Evolutionary conservation across 1,140 invertebrate species (phyloP), one percentile per base, ranked within the genome.

Genomic region (Campoletis sonorensis): DNA sequence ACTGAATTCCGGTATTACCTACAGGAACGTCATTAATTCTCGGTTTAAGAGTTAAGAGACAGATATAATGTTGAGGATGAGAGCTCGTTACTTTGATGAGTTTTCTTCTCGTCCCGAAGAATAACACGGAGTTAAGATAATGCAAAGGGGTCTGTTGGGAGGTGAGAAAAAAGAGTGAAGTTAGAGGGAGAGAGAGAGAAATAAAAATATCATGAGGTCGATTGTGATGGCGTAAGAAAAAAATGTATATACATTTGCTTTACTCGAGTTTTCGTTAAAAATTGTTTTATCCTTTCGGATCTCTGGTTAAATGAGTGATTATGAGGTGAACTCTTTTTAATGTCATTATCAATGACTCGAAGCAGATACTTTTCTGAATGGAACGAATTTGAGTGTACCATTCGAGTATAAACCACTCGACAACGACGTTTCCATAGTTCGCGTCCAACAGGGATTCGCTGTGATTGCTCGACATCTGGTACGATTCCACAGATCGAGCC

Each of bases 21-120:
- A 54, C 67, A 18, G 72, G 45, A 54, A 75, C 49, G 70, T 72
- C 70, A 72, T 72, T 75, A 54, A 75, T 75, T 72, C 33, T 45
- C 70, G 70, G 70, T 45, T 75, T 23, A 54, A 75, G 40, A 75
- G 40, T 27, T 75, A 15, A 70, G 16, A 37, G 27, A 70, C 18
- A 70, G 18, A 70, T 70, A 40, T 40, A 70, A 40, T 45, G 70
- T 72, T 21, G 70, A 23, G 51, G 18, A 54, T 54, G 70, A 72
- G 70, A 72, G n/a, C 45, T 75, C 45, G 21, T 54, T 51, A 75
- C 26, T 75, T 75, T 75, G 72, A 75, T 54, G 49, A 75, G 72
- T 75, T 54, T 27, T n/a, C 72, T 70, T 33, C 23, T 67, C 0
- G 67, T 26, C 15, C 15, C 23, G 26, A 21, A 1, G 40, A 4